phyloP scores from a whole-genome alignment of 2,888 invertebrate species.

The Conus canariensis region DNA sequence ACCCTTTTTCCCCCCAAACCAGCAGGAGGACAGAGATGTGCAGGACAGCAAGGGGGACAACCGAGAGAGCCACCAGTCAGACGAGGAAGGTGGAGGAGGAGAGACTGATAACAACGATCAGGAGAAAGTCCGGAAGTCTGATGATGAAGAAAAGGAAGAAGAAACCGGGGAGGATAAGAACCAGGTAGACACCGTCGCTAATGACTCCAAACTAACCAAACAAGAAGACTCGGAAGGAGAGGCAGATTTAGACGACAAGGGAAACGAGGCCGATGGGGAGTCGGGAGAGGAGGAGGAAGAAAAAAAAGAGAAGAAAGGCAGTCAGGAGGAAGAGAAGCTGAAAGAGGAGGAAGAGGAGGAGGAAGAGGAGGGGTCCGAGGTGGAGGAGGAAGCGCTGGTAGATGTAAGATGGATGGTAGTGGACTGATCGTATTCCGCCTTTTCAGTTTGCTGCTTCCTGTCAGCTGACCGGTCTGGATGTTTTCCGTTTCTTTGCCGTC shows the following conservation, averaged over 20 bases:
- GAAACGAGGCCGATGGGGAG: neutral
- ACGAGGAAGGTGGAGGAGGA: constrained; percentile 49
- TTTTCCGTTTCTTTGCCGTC: neutral
- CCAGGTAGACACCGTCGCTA: constrained; percentile 25
- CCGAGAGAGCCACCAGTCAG: constrained; percentile 46
- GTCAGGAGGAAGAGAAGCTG: constrained; percentile 33
- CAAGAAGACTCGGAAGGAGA: constrained; percentile 44
- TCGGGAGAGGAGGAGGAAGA: constrained; percentile 42
- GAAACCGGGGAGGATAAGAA: constrained; percentile 42
- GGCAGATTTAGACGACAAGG: neutral
- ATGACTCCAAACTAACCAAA: constrained; percentile 3
- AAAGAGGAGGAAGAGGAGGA: constrained; percentile 40
- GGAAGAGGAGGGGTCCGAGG: constrained; percentile 31
- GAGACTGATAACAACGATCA: constrained; percentile 24
- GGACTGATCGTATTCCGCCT: neutral
- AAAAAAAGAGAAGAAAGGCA: neutral
- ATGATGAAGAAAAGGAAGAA: constrained; percentile 15
- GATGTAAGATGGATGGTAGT: constrained; percentile 32
- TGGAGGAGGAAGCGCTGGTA: constrained; percentile 35
- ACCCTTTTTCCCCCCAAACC: neutral
- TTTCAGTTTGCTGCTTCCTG: constrained; percentile 6
- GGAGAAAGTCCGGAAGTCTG: neutral
- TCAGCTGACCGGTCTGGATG: neutral
- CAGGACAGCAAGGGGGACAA: constrained; percentile 38
- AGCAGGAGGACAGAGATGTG: constrained; percentile 21